A percentile compares a stretch with the other conserved stretches of the same genome.
These are phyloP conservation scores for Chaitophorus viminalis DNA, from an alignment of 2,888 invertebrate genomes.

Conservation along the genomic window DNA sequence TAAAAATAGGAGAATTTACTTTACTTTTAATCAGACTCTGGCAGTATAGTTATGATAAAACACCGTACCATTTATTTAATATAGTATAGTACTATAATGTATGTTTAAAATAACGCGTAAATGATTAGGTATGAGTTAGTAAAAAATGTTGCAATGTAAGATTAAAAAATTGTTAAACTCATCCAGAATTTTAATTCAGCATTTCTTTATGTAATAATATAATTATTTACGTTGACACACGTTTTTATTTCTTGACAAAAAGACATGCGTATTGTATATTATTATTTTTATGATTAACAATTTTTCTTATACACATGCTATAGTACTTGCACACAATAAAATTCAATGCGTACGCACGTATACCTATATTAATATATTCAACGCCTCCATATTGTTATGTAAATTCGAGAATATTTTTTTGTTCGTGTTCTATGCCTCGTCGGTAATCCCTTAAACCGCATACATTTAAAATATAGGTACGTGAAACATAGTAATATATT, in stretches of 20 bases:
- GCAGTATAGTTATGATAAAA: no score
- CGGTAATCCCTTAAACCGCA: constrained; percentile 29
- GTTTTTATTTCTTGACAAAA: constrained; percentile 22
- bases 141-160: background rate
- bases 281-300: constrained; percentile 35
- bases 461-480: background rate
- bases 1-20: no score
- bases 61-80: no score
- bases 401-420: constrained; percentile 19
- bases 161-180: background rate
- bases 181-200: background rate
- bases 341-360: constrained; percentile 25
- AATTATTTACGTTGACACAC: constrained; percentile 1
- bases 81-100: no score
- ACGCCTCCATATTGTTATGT: constrained; percentile 48
- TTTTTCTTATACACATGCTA: constrained; percentile 7
- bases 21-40: no score
- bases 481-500: background rate
- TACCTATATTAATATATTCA: background rate
- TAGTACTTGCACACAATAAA: background rate
- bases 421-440: background rate
- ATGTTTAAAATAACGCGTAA: no score
- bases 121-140: no score
- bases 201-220: background rate
- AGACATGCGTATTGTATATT: background rate